Conservation (phyloP, 1,140 invertebrate genomes). For the Apis florea region DNA sequence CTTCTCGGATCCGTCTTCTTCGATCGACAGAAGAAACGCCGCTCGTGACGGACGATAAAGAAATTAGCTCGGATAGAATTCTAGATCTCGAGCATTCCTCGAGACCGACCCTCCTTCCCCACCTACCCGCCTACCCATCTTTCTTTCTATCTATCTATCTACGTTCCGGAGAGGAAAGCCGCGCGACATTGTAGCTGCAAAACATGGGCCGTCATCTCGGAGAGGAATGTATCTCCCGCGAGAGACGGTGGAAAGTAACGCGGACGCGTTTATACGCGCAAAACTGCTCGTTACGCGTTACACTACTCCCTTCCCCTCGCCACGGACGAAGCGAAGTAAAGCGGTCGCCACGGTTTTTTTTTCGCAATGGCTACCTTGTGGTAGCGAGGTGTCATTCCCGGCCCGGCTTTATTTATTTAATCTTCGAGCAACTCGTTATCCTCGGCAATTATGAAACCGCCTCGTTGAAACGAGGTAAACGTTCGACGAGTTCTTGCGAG, state of each 20-base stretch:
- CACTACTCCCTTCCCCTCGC: background rate
- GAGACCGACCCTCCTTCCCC: no score
- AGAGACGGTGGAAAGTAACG: background rate
- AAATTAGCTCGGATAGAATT: slow-evolving; percentile 22
- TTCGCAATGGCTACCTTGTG: background rate
- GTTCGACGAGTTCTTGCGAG: slow-evolving; percentile 43
- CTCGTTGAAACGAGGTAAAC: background rate
- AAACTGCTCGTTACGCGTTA: slow-evolving; percentile 13
- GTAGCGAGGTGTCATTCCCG: slow-evolving; percentile 30
- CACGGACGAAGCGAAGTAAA: slow-evolving; percentile 42
- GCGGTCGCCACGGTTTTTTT: background rate
- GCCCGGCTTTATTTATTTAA: no score
- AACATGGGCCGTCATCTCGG: background rate
- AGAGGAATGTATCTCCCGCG: slow-evolving; percentile 23
- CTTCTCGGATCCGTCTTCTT: no score
- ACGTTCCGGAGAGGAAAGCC: slow-evolving; percentile 2
- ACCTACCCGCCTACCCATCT: no score
- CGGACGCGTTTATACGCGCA: background rate
- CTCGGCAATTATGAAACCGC: slow-evolving; percentile 26
- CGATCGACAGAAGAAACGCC: background rate
- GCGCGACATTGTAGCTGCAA: slow-evolving; percentile 19
- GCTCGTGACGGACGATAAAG: background rate
- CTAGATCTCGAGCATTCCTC: background rate
- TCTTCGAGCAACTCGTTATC: slow-evolving; percentile 35
- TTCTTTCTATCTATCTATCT: no score